These are phyloP conservation scores for Elegia similella DNA, from an alignment of 2,888 invertebrate species.

Conservation along the genomic window DNA sequence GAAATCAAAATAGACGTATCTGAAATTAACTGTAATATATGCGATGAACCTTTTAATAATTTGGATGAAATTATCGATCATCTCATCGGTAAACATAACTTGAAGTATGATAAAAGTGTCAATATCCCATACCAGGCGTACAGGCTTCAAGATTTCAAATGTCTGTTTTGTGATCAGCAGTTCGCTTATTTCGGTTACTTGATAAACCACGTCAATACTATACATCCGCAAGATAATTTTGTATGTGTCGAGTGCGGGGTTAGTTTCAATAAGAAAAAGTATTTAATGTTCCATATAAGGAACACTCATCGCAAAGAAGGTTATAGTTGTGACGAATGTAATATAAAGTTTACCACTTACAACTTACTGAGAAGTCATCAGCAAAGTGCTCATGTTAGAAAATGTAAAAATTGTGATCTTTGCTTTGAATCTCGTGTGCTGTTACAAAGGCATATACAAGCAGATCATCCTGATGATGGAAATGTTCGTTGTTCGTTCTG, in stretches of 20 bases:
- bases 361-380: constrained; percentile 43
- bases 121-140: constrained; percentile 56
- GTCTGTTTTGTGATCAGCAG: constrained; percentile 53
- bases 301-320: constrained; percentile 52
- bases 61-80: constrained; percentile 58
- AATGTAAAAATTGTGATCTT: constrained; percentile 53
- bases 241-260: constrained; percentile 61
- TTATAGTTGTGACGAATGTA: constrained; percentile 56
- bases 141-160: constrained; percentile 51
- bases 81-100: constrained; percentile 54
- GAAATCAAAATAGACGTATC: constrained; percentile 68
- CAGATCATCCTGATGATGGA: constrained; percentile 52
- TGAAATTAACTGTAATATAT: constrained; percentile 57
- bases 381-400: constrained; percentile 51
- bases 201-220: constrained; percentile 52
- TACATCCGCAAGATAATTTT: constrained; percentile 53
- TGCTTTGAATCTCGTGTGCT: constrained; percentile 47
- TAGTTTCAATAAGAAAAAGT: constrained; percentile 55
- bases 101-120: constrained; percentile 55
- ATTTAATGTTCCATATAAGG: constrained; percentile 53
- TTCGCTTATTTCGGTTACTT: constrained; percentile 57
- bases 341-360: constrained; percentile 43
- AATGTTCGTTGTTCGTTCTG: constrained; percentile 55
- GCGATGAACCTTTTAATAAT: constrained; percentile 48
- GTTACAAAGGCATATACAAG: constrained; percentile 49